Base-by-base conservation (phyloP, 1,140 invertebrate genomes). In the Zaprionus gabonicus region DNA sequence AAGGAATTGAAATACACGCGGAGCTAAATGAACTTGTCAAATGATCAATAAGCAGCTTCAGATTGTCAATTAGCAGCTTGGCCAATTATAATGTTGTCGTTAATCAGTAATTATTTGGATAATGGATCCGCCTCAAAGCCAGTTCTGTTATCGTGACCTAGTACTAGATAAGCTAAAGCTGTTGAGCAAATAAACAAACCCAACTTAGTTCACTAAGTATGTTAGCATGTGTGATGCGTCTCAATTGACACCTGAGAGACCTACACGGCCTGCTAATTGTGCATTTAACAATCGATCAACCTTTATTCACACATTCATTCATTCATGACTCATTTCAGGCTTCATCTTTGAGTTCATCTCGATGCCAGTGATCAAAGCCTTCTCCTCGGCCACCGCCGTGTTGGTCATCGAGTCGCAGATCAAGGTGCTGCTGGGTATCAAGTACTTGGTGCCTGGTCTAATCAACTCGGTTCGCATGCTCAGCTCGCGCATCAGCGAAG, bases 341-440 rank as follows among this genome's bases (percentile, higher is more conserved):
- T 98, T 99, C 71, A 94, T 99, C 4, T 96, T 99, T 64, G 97
- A 99, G 92, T 99, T 98, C 93, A 98, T 99, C 81, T 98, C 98
- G 0, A 96, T 97, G 78, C 97, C 98, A 2, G 98, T 99, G 12
- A 98, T 98, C 2, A 97, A 97, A 56, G 97, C 98, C 0, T 99
- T 99, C 91, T 98, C 98, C 0, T 98, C 97, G 34, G 98, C 98
- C 12, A 98, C 98, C 1, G 98, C 98, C 20, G 95, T 99, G 13
- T 97, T 98, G 44, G 99, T 99, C 44, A 97, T 97, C 4, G 95
- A 96, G 15, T 97, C 97, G 0, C 98, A 99, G 93, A 91, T 99
- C 1, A 99, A 98, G 92, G 95, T 96, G 20, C 93, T 98, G 2
- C 92, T 98, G 15, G 97, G 97, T 10, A 93, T 98, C 5, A 95